Conservation (phyloP, 2,113 vertebrate species). For the Martes martes region DNA sequence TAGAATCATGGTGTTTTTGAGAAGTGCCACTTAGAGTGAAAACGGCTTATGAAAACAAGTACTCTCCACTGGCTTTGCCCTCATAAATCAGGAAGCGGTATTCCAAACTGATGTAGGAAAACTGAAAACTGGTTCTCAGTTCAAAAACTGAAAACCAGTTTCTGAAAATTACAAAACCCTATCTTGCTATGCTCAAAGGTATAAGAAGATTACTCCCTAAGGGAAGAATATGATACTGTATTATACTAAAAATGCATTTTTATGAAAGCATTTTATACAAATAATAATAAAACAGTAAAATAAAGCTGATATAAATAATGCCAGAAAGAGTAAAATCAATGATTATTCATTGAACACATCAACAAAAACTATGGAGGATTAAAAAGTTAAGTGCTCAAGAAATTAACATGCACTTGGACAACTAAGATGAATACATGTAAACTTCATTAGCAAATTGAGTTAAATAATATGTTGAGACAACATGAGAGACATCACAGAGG, state of each 20-base stretch:
- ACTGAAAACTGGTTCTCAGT: not conserved
- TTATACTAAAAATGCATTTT: not conserved
- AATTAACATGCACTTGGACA: not conserved
- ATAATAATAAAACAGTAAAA: not conserved
- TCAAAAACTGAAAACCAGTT: conserved; percentile 16
- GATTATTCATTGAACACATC: not conserved
- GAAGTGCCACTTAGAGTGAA: conserved; percentile 53
- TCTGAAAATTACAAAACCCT: not conserved
- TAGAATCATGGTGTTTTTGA: conserved; percentile 49
- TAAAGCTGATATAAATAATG: not conserved
- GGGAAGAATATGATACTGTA: not conserved
- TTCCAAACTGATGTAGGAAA: conserved; percentile 51
- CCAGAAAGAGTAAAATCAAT: not conserved
- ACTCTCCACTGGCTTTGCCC: not conserved
- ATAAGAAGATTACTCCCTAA: not conserved
- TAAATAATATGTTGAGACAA: not conserved
- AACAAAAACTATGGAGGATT: not conserved
- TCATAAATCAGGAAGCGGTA: conserved; percentile 31
- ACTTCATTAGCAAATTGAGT: not conserved
- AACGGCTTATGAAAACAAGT: conserved; percentile 47
- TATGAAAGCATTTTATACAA: conserved; percentile 24
- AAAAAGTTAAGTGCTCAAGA: not conserved
- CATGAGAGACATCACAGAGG: not conserved
- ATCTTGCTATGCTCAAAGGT: not conserved
- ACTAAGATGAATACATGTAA: not conserved